Percentiles rank a stretch among this genome's conserved stretches.
These are phyloP conservation scores for Metopia argyrocephala DNA, from an alignment of 2,888 invertebrate species.

Conservation along the genomic window DNA sequence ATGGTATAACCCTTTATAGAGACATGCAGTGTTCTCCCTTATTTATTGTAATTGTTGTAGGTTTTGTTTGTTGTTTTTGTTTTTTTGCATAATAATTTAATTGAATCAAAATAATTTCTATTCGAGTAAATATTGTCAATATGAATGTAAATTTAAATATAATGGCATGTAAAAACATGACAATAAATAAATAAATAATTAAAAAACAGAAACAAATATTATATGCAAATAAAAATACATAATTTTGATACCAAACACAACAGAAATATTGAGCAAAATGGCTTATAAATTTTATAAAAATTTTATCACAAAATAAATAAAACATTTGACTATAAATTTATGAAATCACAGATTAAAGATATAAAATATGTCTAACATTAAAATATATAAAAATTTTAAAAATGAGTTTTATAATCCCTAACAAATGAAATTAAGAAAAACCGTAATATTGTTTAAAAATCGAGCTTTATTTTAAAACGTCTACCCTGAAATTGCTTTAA, in stretches of 20 bases:
- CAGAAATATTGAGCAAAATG: neutral
- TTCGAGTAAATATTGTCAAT: conserved; percentile 27
- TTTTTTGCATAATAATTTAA: conserved; percentile 57
- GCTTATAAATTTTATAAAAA: neutral
- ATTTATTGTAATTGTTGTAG: neutral
- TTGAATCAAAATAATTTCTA: conserved; percentile 62
- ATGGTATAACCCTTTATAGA: neutral
- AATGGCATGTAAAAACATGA: conserved; percentile 56
- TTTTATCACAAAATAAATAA: too few species aligned
- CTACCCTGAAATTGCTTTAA: too few species aligned
- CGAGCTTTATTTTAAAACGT: too few species aligned
- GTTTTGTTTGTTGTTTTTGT: neutral
- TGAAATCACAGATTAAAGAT: too few species aligned
- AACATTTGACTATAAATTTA: too few species aligned
- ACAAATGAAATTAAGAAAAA: too few species aligned
- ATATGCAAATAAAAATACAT: neutral
- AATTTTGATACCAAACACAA: too few species aligned
- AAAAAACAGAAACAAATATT: conserved; percentile 35
- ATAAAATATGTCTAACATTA: too few species aligned
- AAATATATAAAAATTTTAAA: too few species aligned
- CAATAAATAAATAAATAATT: conserved; percentile 50
- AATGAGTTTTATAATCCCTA: too few species aligned
- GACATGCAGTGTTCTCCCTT: neutral
- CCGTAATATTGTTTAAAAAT: too few species aligned
- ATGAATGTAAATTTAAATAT: conserved; percentile 31